phyloP scores from a whole-genome alignment of 2,113 vertebrate species.

The Lepisosteus osseus region DNA sequence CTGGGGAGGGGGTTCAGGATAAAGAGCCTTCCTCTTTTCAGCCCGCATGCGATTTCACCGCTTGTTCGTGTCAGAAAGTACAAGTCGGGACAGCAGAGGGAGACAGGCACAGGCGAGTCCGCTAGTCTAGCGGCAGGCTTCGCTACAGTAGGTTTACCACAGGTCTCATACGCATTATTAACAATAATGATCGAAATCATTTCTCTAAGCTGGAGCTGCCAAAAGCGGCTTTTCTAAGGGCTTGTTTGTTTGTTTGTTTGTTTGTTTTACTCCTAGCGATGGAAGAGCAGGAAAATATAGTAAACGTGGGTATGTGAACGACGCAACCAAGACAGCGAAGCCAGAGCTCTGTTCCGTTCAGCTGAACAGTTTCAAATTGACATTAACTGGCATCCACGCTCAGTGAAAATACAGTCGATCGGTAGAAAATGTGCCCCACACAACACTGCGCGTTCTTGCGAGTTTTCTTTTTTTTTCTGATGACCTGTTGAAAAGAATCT shows the following conservation, averaged over 20 bases:
- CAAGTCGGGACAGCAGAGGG: constrained; percentile 1
- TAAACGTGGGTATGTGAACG: too few species aligned
- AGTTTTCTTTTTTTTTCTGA: not conserved
- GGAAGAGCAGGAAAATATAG: too few species aligned
- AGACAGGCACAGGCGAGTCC: not conserved
- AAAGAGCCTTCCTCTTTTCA: not conserved
- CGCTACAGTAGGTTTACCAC: not conserved
- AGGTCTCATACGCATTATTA: not conserved
- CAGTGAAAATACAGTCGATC: not conserved
- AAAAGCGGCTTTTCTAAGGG: too few species aligned
- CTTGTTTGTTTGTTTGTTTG: too few species aligned
- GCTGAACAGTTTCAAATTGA: not conserved
- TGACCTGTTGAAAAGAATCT: not conserved
- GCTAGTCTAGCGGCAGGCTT: not conserved
- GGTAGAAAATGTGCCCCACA: not conserved
- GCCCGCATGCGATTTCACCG: not conserved
- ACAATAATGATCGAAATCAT: too few species aligned
- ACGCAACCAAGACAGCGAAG: too few species aligned
- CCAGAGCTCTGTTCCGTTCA: not conserved
- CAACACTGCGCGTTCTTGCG: not conserved
- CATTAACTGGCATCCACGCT: not conserved
- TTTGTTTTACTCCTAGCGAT: too few species aligned
- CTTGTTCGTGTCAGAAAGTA: not conserved
- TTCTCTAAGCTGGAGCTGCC: too few species aligned
- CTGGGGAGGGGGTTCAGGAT: too few species aligned